phyloP scores from a whole-genome alignment of 2,113 vertebrate genomes.

The Megalops atlanticus region DNA sequence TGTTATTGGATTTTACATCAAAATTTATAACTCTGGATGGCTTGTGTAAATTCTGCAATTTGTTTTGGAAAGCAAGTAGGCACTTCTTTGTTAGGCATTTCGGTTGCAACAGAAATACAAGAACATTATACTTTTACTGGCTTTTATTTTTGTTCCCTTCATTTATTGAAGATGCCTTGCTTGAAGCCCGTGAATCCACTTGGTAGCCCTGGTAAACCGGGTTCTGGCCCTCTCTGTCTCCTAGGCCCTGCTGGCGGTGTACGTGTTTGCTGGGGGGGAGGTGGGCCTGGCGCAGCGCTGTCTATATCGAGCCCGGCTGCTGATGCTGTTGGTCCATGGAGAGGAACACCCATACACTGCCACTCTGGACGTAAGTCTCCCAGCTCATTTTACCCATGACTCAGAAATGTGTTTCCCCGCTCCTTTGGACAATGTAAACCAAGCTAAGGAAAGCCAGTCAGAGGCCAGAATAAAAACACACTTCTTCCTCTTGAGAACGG shows the following conservation, averaged over 20 bases:
- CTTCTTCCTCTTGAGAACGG: no score
- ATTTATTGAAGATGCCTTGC: no score
- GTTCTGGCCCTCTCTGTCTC: background rate
- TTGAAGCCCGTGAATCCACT: background rate
- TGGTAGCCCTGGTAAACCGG: background rate
- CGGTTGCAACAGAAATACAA: background rate
- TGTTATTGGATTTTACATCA: no score
- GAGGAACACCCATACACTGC: slow-evolving; percentile 77
- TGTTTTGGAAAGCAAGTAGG: background rate
- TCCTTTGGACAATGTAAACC: no score
- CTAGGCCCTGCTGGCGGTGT: slow-evolving; percentile 72
- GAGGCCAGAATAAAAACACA: no score
- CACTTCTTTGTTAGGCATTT: no score
- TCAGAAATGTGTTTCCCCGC: no score
- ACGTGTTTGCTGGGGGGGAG: slow-evolving; percentile 73
- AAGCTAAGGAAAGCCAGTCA: no score
- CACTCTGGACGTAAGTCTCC: slow-evolving; percentile 70
- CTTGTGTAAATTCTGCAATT: background rate
- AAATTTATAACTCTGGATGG: no score
- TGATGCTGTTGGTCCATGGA: slow-evolving; percentile 70
- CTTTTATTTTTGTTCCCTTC: background rate
- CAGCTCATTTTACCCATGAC: background rate
- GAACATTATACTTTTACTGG: background rate
- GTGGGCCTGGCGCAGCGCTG: slow-evolving; percentile 69
- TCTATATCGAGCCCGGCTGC: slow-evolving; percentile 73